Evolutionary conservation across 2,888 invertebrate species (phyloP), one percentile per base, ranked within the genome.

Genomic region (Crematogaster levior): DNA sequence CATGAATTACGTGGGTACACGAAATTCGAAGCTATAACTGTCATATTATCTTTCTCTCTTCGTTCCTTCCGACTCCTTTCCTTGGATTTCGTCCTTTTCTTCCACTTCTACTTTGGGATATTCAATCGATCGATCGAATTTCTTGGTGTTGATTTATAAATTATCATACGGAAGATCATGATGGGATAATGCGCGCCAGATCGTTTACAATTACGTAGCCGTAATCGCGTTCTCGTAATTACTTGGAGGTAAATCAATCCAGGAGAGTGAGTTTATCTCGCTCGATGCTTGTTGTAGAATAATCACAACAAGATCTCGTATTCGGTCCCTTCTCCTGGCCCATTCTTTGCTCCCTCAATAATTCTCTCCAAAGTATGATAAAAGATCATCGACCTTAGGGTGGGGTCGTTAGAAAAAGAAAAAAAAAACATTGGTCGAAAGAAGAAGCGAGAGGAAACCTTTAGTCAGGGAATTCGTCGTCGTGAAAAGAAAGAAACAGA

Each of bases 1-100:
- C 89, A 89, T 89, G 89, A 90, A 92, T 92, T 92, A 91, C 90
- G 88, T 87, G 89, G 88, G 74, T 86, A 88, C 84, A 82, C 82
- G 84, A 85, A 90, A 89, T 88, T 88, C 84, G 84, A 86, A 85
- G 85, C 81, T 82, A 63, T 87, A 85, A 81, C 82, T 85, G 80
- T 75, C 84, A 65, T 75, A 61, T 18, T 51, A 40, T 68, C 48
- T 48, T 65, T 82, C 63, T 53, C 72, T 53, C 83, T n/a, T 51
- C 27, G n/a, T 81, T 82, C 81, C 68, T 43, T 58, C 61, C 18
- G 46, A 24, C 15, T 21, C 1, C 27, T 21, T 21, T 70, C 58
- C 5, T 37, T 34, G 34, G 12, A 37, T 6, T 34, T 27, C 10
- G 1, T 43, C 27, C 7, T 37, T 61, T 37, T 40, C 27, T 27